Conservation (phyloP, 30 jellyfish, hydroid and myxozoan species). For the Cassiopea xamachana region DNA sequence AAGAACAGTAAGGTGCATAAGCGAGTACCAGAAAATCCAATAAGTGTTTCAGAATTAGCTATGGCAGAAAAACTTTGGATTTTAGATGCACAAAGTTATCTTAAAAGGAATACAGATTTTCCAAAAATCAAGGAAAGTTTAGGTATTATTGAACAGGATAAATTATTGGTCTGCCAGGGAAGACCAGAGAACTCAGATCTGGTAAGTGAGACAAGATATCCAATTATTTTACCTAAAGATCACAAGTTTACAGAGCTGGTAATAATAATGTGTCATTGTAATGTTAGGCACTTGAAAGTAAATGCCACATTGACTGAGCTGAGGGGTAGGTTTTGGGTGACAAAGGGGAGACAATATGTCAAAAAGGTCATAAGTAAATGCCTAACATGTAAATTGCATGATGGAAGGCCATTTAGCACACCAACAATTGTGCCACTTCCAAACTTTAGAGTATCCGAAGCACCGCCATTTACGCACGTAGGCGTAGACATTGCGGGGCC, state of each 20-base stretch:
- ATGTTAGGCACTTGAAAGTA: conserved; percentile 26
- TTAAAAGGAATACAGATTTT: neutral
- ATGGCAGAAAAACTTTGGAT: conserved; percentile 44
- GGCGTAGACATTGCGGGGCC: conserved; percentile 52
- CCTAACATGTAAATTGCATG: conserved; percentile 8
- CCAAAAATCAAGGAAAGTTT: neutral
- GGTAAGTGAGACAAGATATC: conserved; percentile 11
- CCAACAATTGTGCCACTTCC: conserved; percentile 26
- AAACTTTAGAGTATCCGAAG: conserved; percentile 21
- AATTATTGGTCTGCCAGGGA: conserved; percentile 50
- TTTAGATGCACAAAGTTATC: conserved; percentile 28
- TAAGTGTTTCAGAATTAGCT: conserved; percentile 24
- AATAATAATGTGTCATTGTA: neutral
- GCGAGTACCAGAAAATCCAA: neutral
- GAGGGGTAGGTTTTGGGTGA: conserved; percentile 37
- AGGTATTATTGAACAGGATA: conserved; percentile 7
- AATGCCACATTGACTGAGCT: conserved; percentile 38
- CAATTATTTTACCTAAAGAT: conserved; percentile 46
- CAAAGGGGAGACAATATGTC: conserved; percentile 62
- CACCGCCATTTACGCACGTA: conserved; percentile 23
- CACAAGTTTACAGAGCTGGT: conserved; percentile 11
- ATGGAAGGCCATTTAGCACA: conserved; percentile 43
- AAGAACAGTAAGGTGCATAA: neutral
- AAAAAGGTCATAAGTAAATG: conserved; percentile 1
- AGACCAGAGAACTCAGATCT: conserved; percentile 40